These are phyloP conservation scores for Elysia crispata DNA, from an alignment of 2,888 invertebrate species.

Conservation along the genomic window DNA sequence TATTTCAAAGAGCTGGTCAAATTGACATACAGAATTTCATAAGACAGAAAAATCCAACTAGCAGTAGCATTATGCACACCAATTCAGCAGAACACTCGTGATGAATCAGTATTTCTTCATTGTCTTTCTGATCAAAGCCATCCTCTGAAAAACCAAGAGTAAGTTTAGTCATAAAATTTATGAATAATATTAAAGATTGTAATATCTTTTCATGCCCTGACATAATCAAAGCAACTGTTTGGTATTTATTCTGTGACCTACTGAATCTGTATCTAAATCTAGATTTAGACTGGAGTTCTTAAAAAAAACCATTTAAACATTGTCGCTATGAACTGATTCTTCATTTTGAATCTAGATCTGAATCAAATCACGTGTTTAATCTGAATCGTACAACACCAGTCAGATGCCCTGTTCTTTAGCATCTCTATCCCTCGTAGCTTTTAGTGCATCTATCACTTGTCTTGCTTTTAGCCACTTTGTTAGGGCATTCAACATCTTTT, in stretches of 20 bases:
- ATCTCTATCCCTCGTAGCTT: too few species aligned
- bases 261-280: too few species aligned
- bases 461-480: too few species aligned
- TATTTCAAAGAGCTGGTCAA: too few species aligned
- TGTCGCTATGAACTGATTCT: neutral
- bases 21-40: too few species aligned
- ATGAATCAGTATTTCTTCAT: constrained; percentile 72
- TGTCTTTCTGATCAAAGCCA: constrained; percentile 77
- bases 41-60: neutral
- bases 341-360: neutral
- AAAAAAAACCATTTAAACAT: constrained; percentile 16
- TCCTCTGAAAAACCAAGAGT: constrained; percentile 67
- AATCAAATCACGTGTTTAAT: neutral
- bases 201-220: too few species aligned
- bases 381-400: too few species aligned
- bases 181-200: neutral
- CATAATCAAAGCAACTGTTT: neutral
- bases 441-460: too few species aligned
- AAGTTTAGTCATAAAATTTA: constrained; percentile 26
- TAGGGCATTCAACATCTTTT: too few species aligned
- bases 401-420: too few species aligned
- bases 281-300: neutral
- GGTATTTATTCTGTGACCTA: too few species aligned
- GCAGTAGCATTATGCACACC: neutral
- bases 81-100: neutral